Evolutionary conservation across 2,888 invertebrate species (phyloP).

Genomic region (Tipula confusa): DNA sequence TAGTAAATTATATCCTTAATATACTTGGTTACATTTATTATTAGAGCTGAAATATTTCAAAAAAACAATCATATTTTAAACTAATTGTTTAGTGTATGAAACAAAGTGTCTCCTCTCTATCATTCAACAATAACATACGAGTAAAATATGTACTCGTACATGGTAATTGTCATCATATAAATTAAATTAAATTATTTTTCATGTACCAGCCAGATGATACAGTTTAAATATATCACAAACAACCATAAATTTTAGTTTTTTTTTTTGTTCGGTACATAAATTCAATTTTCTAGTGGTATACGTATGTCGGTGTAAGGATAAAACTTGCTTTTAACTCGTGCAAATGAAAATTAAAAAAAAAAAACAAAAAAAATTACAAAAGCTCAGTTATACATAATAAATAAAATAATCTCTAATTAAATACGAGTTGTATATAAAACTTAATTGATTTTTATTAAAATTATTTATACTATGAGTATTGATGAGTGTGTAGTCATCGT

Average conservation of each 20-base stretch:
- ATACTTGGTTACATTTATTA: not conserved
- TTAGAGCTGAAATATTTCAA: not conserved
- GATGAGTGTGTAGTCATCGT: not conserved
- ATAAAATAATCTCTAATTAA: constrained; percentile 9
- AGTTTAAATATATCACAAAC: constrained; percentile 20
- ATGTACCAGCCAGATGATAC: not conserved
- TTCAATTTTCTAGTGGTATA: not conserved
- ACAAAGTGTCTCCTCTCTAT: not conserved
- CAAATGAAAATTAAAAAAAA: not conserved
- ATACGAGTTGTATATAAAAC: not conserved
- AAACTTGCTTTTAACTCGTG: not conserved
- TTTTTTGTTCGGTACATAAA: not conserved
- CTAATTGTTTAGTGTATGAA: not conserved
- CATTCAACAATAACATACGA: not conserved
- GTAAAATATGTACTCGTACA: not conserved
- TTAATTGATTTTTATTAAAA: not conserved
- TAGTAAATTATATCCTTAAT: not conserved
- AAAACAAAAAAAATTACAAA: not conserved
- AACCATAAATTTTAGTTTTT: not conserved
- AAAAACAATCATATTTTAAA: not conserved
- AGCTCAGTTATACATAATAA: not conserved
- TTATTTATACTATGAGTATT: not conserved
- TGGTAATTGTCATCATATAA: constrained; percentile 12
- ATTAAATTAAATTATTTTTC: not conserved
- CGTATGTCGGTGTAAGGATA: not conserved